Evolutionary conservation across 2,797 vertebrate genomes (phyloP).

Genomic region (Hoplostethus atlanticus): DNA sequence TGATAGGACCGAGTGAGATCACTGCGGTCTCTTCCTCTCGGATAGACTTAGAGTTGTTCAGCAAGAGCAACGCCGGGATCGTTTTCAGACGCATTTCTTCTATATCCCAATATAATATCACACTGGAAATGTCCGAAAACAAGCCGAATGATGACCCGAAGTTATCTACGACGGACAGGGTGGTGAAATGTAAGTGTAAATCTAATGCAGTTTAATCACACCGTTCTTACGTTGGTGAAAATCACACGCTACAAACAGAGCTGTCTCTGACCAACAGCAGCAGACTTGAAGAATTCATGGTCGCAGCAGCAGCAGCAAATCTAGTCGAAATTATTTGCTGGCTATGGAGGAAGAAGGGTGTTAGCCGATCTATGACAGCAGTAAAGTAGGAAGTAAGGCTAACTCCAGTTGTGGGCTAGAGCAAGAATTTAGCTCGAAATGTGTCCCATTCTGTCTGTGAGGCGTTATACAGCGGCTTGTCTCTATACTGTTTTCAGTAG

Average conservation of each 20-base stretch:
- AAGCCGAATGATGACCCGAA: slow-evolving; percentile 96
- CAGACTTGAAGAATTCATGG: slow-evolving; percentile 45
- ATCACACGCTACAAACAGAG: slow-evolving; percentile 28
- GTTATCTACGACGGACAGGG: slow-evolving; percentile 98
- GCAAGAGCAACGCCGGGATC: slow-evolving; percentile 76
- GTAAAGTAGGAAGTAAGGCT: slow-evolving; percentile 90
- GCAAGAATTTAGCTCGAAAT: slow-evolving; percentile 39
- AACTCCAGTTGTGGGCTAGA: slow-evolving; percentile 62
- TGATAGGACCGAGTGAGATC: slow-evolving; percentile 81
- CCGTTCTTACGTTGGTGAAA: neutral
- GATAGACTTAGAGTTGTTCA: slow-evolving; percentile 79
- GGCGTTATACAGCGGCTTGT: slow-evolving; percentile 4
- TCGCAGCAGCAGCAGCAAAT: slow-evolving; percentile 40
- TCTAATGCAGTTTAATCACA: neutral
- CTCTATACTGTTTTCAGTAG: slow-evolving; percentile 21
- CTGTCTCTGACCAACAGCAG: slow-evolving; percentile 3
- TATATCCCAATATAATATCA: slow-evolving; percentile 74
- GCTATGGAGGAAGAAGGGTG: slow-evolving; percentile 82
- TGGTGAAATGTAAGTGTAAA: slow-evolving; percentile 93
- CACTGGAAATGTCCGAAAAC: slow-evolving; percentile 98
- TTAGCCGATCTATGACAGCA: slow-evolving; percentile 82
- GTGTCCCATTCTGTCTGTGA: slow-evolving; percentile 35
- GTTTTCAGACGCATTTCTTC: slow-evolving; percentile 71
- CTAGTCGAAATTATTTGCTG: slow-evolving; percentile 60
- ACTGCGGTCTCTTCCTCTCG: slow-evolving; percentile 77